These are phyloP conservation scores for Phorcus lineatus DNA, from an alignment of 2,888 invertebrate species.

Conservation along the genomic window DNA sequence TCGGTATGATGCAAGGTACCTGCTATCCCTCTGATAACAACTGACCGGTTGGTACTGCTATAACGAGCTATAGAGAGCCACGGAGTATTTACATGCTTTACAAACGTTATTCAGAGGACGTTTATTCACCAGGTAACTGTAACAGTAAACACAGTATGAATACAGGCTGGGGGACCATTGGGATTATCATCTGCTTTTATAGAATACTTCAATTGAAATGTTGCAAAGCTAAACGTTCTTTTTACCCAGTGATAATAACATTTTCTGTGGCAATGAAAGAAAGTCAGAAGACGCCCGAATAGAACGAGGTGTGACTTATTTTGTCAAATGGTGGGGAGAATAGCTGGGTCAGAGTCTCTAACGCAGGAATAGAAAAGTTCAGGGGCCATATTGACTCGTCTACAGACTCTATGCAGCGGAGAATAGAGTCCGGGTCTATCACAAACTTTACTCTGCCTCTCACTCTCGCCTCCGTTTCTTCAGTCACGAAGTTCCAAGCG, in stretches of 20 bases:
- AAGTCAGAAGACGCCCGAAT: constrained; percentile 1
- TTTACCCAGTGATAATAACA: neutral
- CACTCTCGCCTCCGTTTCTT: neutral
- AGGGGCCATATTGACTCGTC: constrained; percentile 2
- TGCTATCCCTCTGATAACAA: too few species aligned
- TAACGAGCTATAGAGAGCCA: too few species aligned
- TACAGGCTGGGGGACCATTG: too few species aligned
- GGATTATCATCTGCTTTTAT: neutral
- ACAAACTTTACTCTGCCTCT: neutral
- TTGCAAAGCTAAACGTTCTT: constrained; percentile 5
- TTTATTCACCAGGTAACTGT: too few species aligned
- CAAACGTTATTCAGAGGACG: too few species aligned
- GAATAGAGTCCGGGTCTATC: constrained; percentile 11
- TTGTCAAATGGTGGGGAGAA: constrained; percentile 11
- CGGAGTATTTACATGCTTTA: too few species aligned
- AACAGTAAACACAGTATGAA: too few species aligned
- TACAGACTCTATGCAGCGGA: neutral
- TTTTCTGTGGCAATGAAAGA: constrained; percentile 11
- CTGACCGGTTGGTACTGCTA: too few species aligned
- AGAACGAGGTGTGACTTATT: constrained; percentile 9
- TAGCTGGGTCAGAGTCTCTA: neutral
- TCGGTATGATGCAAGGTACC: too few species aligned
- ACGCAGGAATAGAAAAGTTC: neutral
- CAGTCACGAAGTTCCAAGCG: neutral
- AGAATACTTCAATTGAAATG: neutral